Conservation (phyloP, 2,797 vertebrate genomes). For the Epinephelus awoara region DNA sequence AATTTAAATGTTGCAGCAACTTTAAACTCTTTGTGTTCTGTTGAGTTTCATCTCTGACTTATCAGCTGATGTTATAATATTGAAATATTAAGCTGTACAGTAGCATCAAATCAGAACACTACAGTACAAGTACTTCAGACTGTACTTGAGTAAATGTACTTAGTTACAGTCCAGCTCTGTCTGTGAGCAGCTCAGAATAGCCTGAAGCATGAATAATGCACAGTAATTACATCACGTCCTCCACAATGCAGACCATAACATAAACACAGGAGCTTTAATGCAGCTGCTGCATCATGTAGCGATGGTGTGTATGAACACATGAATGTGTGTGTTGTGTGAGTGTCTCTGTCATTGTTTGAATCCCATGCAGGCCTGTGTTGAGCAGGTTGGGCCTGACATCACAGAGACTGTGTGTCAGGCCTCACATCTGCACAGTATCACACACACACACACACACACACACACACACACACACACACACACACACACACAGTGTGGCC, state of each 20-base stretch:
- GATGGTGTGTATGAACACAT: not conserved
- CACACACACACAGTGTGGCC: conserved; percentile 10
- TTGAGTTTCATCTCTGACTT: too few species aligned
- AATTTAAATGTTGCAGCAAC: too few species aligned
- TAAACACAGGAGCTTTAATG: conserved; percentile 14
- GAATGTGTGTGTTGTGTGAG: too few species aligned
- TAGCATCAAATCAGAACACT: too few species aligned
- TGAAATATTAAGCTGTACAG: too few species aligned
- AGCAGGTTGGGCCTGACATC: conserved; percentile 34
- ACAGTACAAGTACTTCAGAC: not conserved
- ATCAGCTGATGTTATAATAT: too few species aligned
- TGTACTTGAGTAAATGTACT: conserved; percentile 25
- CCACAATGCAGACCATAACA: conserved; percentile 28
- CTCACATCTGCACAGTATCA: conserved; percentile 1
- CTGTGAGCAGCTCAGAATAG: conserved; percentile 32
- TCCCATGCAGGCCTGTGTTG: conserved; percentile 18
- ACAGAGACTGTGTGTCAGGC: conserved; percentile 19
- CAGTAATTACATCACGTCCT: conserved; percentile 61
- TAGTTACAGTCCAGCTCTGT: not conserved
- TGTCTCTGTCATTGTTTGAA: too few species aligned
- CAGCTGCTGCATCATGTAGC: not conserved
- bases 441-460: not conserved
- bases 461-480: not conserved
- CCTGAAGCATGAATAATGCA: conserved; percentile 57
- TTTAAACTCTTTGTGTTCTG: too few species aligned